These are phyloP conservation scores for Gortyna flavago DNA, from an alignment of 2,888 invertebrate genomes.

Conservation along the genomic window DNA sequence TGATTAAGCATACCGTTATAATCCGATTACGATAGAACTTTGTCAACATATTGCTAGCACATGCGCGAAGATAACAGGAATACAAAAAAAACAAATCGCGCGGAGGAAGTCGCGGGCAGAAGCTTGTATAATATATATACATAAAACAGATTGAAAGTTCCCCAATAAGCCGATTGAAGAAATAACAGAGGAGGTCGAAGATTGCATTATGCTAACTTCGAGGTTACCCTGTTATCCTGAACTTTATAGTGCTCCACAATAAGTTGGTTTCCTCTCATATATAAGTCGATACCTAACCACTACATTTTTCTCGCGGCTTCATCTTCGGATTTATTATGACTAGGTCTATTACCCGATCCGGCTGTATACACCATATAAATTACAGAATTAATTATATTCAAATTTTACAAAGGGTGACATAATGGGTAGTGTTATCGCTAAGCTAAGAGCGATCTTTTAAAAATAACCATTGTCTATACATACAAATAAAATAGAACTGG, in stretches of 20 bases:
- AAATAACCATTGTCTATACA: too few relatives aligned
- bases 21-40: neutral
- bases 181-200: constrained; percentile 30
- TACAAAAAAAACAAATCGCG: neutral
- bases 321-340: too few relatives aligned
- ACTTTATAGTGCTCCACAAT: constrained; percentile 23
- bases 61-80: too few relatives aligned
- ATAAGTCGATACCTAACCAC: too few relatives aligned
- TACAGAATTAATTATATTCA: too few relatives aligned
- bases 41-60: neutral
- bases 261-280: constrained; percentile 10
- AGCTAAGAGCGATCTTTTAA: too few relatives aligned
- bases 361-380: too few relatives aligned
- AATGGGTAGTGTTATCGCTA: too few relatives aligned
- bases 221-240: constrained; percentile 25
- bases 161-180: constrained; percentile 39
- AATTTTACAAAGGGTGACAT: too few relatives aligned
- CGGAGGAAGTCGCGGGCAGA: neutral
- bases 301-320: neutral
- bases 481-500: too few relatives aligned
- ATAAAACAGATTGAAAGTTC: constrained; percentile 20
- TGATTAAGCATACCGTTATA: too few relatives aligned
- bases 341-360: neutral
- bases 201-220: constrained; percentile 35
- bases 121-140: neutral